Evolutionary conservation across 1,140 invertebrate genomes (phyloP), one percentile per base, ranked within the genome.

Genomic region (Musca domestica): DNA sequence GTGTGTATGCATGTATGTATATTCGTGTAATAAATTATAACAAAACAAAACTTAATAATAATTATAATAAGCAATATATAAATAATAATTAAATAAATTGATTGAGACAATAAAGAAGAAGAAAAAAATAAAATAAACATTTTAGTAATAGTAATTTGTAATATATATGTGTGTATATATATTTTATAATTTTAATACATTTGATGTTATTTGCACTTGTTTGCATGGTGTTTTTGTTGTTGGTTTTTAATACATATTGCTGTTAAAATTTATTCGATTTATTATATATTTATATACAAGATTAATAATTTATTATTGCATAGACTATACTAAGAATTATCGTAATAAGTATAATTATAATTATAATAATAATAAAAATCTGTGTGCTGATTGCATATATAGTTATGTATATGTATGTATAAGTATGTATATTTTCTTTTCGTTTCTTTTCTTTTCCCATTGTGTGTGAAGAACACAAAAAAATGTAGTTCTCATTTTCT

Each of bases 211-310:
- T 27, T 61, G 56, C 56, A 61, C 56, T 61, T 41, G 56, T 61
- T 61, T 61, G 56, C 56, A 61, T 34, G 56, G 56, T 61, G 30
- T 58, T 58, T 25, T 54, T 23, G 23, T 23, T 30, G 30, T 34
- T 61, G 6, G 4, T 41, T 41, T 41, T 41, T 41, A 41, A 41
- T 41, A 19, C 34, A 34, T 61, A 61, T 58, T 27, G 54, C 27
- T 58, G 30, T 41, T 41, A 61, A 61, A 61, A 61, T 41, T 34
- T 61, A 61, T 61, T 61, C 56, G 56, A 61, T 61, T 61, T 61
- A 58, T 30, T 58, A 61, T 61, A 61, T 61, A 61, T 27, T 30
- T 58, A 61, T 61, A 61, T 61, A 61, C 56, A 61, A 61, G 22
- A n/a, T 61, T 34, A 61, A 61, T 61, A 34, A 19, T 61, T 61